Evolutionary conservation across 2,113 vertebrate species (phyloP).

Genomic region (Alectura lathami): DNA sequence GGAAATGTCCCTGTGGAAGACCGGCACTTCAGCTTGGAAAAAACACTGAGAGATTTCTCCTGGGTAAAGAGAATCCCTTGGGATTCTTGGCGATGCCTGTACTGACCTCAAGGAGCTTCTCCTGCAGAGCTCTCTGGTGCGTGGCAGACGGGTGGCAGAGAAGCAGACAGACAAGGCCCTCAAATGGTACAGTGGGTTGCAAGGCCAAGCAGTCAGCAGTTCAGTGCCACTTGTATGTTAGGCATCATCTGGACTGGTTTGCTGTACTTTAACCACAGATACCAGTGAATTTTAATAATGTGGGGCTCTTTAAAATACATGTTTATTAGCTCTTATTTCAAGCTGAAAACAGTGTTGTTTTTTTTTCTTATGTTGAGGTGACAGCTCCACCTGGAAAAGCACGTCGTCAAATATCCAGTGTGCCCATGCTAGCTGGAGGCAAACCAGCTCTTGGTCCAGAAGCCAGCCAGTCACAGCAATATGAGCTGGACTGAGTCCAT

Average conservation of each 20-base stretch:
- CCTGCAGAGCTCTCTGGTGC: not conserved
- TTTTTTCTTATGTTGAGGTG: not conserved
- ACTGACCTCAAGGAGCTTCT: not conserved
- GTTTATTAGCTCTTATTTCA: not conserved
- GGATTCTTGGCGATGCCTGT: too few relatives aligned
- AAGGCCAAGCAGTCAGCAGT: not conserved
- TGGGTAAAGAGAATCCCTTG: not conserved
- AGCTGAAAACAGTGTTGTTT: not conserved
- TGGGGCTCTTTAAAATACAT: not conserved
- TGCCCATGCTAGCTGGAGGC: not conserved
- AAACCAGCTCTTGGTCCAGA: not conserved
- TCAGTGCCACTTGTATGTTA: not conserved
- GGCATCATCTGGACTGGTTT: not conserved
- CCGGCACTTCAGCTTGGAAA: not conserved
- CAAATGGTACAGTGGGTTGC: not conserved
- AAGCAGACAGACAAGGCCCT: not conserved
- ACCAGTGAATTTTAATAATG: not conserved
- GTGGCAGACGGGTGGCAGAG: not conserved
- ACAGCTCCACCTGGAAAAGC: not conserved
- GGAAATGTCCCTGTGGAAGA: not conserved
- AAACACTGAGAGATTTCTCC: not conserved
- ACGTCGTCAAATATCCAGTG: not conserved
- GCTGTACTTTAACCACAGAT: not conserved
- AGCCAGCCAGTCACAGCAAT: not conserved
- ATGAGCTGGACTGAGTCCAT: not conserved